Base-by-base conservation (phyloP, 2,113 vertebrate genomes). In the Epinephelus fuscoguttatus region DNA sequence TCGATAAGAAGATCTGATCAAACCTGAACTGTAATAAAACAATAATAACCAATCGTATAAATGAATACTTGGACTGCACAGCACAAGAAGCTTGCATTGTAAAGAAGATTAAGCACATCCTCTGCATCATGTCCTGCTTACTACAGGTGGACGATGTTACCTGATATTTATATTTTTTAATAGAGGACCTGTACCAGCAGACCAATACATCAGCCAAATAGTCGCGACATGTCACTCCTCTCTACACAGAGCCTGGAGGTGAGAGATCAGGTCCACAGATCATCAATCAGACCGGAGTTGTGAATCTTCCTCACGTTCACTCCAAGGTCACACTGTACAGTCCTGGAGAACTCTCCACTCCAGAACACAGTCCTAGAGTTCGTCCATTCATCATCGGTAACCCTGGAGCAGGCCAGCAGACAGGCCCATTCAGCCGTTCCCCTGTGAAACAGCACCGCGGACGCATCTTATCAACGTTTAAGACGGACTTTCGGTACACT, bases 371-470 rank as follows among this genome's bases (percentile, higher is more conserved):
- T 84, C n/a, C 76, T 47, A 4, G 55, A 70, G 71, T 74, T 82
- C 2, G 37, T 82, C 69, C 85, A 92, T 92, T 88, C 70, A 92
- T 92, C 92, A 91, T 87, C 27, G 1, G 21, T 71, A 86, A 85
- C 85, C 78, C 81, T 56, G 60, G 42, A 70, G 69, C 83, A 15
- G 70, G 25, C 45, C 73, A 10, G 77, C 56, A 75, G 85, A 87
- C 88, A 87, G 75, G 33, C 62, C 59, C 80, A 50, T 45, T 82
- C 61, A 78, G 74, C 71, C 62, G 3, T 19, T 60, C 42, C 50
- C 50, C 60, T 6, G 3, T 68, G 73, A 69, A 71, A 85, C 1
- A 6, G 55, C 45, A 68, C 67, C 7, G 30, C 67, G 52, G 73
- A 47, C 45, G 40, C 67, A 50, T 63, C 60, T 7, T 25, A 57